Evolutionary conservation across 2,797 vertebrate genomes (phyloP), one percentile per base, ranked within the genome.

Genomic region (Chaunax sp.): DNA sequence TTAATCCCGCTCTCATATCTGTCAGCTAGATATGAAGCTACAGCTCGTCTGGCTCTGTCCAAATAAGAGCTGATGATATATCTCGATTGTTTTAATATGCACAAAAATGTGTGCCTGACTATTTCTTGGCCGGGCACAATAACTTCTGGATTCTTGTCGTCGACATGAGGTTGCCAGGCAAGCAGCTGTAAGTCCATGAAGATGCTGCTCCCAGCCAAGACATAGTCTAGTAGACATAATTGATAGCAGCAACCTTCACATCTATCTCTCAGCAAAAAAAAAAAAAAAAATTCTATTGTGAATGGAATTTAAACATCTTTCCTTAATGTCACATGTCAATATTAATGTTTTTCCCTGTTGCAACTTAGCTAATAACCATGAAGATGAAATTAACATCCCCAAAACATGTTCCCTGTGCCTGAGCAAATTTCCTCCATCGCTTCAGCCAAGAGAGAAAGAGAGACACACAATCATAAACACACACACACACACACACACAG

Each of bases 351-450:
- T 14, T 40, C 22, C 22, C 37, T 56, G 12, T 19, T 55, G 35
- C 19, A 2, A 22, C 23, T 19, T 20, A 13, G 18, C n/a, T 14
- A 25, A 5, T 35, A 45, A 25, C 15, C n/a, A 55, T 6, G n/a
- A 14, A 20, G 22, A 11, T 41, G 18, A 38, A 65, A n/a, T n/a
- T n/a, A 30, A 16, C 12, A 40, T 30, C 12, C 18, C 41, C n/a
- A 67, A n/a, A 52, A 37, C 45, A 15, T 26, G 35, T 20, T 6
- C 5, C 13, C 14, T n/a, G 28, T 51, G 16, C 37, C 38, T 51
- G 68, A 47, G 54, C 55, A 70, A 54, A 25, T 59, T 0, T 63
- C 23, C 8, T 20, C 23, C n/a, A 49, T 47, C 30, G 22, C 35
- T 30, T 67, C 43, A 52, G 37, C 23, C 33, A 9, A 52, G 46